phyloP scores from a whole-genome alignment of 2,113 vertebrate genomes.

The Dryoscopus gambensis region DNA sequence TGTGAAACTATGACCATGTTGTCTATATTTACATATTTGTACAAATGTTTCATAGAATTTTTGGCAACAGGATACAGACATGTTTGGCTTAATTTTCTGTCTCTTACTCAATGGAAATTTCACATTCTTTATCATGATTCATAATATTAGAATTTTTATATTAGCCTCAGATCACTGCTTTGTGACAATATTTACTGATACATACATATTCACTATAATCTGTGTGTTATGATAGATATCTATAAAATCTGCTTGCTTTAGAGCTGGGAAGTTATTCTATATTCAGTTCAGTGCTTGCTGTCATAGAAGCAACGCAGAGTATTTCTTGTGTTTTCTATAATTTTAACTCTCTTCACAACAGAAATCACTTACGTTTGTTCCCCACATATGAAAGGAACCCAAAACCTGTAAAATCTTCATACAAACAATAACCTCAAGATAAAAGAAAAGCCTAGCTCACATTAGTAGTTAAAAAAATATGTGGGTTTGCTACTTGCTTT shows the following conservation, averaged over 20 bases:
- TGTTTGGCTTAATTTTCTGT: not conserved
- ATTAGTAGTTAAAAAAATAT: not conserved
- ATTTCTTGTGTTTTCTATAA: not conserved
- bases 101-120: not conserved
- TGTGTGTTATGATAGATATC: not conserved
- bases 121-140: not conserved
- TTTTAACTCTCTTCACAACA: not conserved
- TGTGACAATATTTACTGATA: not conserved
- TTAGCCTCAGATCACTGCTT: not conserved
- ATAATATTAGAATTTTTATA: not conserved
- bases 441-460: not conserved
- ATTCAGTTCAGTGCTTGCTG: not conserved
- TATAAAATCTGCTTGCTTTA: not conserved
- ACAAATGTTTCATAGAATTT: not conserved
- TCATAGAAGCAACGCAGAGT: not conserved
- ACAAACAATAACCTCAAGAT: not conserved
- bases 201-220: accelerated
- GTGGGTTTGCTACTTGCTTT: not conserved
- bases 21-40: not conserved
- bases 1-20: not conserved
- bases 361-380: not conserved
- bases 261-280: not conserved
- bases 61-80: not conserved
- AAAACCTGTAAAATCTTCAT: not conserved
- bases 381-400: not conserved